Evolutionary conservation across 2,797 vertebrate genomes (phyloP), one percentile per base, ranked within the genome.

Genomic region (Gymnocypris eckloni): DNA sequence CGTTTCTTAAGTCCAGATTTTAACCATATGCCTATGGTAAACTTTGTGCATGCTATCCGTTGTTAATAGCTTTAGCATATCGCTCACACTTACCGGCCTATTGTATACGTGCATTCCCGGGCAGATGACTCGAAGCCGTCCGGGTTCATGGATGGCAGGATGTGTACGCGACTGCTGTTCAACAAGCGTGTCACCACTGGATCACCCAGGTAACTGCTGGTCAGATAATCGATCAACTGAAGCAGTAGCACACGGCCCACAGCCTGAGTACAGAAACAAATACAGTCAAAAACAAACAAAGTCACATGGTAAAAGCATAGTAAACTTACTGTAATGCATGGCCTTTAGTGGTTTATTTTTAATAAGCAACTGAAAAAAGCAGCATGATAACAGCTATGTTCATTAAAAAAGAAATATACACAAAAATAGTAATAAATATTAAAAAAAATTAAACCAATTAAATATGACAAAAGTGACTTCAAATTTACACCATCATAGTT

Each of bases 111-210:
- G 87, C 97, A 99, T 85, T 96, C 78, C 0, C 91, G 94, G 71
- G 92, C 88, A 0, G 95, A 90, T 0, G 89, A 90, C 84, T 97
- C 96, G 37, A 98, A 99, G 77, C 98, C 98, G 66, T 99, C 98
- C 0, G 98, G 98, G 91, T 99, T 99, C 97, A 99, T 98, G 0
- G 97, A 96, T 0, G 97, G 97, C 93, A 99, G 93, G 91, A 99
- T 95, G 90, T 99, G 98, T 84, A 99, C 92, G 9, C 98, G 94
- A 1, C 96, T 96, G 71, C 90, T 96, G 67, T 94, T 94, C 87
- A 99, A 93, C 20, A 99, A 84, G 6, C 3, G 90, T 2, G 95
- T 91, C 61, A 97, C 92, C 84, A 93, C 92, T 0, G 92, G 87
- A 88, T 98, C 95, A 0, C 10, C 93, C 25, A 92, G 87, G 70